Base-by-base conservation (phyloP, 1,140 invertebrate genomes). In the Conopomorpha cramerella region DNA sequence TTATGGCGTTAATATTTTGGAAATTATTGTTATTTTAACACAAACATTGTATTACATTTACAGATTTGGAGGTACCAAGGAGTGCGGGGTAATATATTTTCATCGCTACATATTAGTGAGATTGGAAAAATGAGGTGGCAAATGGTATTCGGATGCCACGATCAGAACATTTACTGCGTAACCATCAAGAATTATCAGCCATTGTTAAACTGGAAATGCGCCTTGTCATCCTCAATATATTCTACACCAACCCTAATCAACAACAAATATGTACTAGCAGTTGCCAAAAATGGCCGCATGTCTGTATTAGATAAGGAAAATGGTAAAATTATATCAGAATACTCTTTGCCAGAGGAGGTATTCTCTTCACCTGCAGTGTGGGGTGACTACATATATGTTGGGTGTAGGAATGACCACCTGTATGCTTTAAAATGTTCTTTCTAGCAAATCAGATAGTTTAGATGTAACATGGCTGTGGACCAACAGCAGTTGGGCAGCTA, bases 381-480 rank as follows among this genome's bases (percentile, higher is more conserved):
- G 45, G 56, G 80, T 12, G 63, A 83, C 54, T 66, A 72, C 7
- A 51, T 88, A 34, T 73, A 83, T 45, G 65, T 90, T 49, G 89
- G 89, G 25, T 89, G 86, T 60, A 80, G 88, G 66, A 84, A 90
- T 77, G 83, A 91, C 62, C 74, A 82, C 64, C 43, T 90, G 3
- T 89, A 88, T 64, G 80, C 83, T 57, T 57, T 89, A 13, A 74
- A 59, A 72, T n/a, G n/a, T n/a, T n/a, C n/a, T n/a, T n/a, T n/a
- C n/a, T n/a, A n/a, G n/a, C n/a, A n/a, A n/a, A n/a, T n/a, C n/a
- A n/a, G n/a, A n/a, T n/a, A n/a, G n/a, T n/a, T n/a, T n/a, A n/a
- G n/a, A n/a, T n/a, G n/a, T n/a, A n/a, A n/a, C n/a, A n/a, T n/a
- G n/a, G n/a, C n/a, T n/a, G n/a, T n/a, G n/a, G n/a, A n/a, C n/a